Evolutionary conservation across 92 coral and sea anemone species (phyloP).

Genomic region (Parazoanthus darwini): DNA sequence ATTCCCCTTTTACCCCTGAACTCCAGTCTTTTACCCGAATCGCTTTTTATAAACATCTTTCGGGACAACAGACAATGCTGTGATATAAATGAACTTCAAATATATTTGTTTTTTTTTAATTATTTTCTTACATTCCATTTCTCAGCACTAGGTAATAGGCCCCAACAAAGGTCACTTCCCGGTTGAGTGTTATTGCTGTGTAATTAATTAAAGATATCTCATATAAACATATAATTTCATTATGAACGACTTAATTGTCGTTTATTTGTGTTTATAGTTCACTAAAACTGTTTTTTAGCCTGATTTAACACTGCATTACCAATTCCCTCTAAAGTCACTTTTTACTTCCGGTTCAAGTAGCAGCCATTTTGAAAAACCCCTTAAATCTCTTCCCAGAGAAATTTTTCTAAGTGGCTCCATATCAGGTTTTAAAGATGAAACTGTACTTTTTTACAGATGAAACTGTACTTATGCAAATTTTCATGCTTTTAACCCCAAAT

Average conservation of each 20-base stretch:
- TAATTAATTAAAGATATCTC: neutral
- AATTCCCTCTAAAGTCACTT: neutral
- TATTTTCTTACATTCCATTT: neutral
- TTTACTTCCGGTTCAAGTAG: slow-evolving; percentile 9
- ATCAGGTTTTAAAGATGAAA: neutral
- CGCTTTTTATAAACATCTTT: neutral
- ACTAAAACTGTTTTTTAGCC: neutral
- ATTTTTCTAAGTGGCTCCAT: no score
- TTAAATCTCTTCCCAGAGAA: neutral
- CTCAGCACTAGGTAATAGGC: neutral
- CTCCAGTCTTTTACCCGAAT: neutral
- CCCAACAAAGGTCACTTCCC: neutral
- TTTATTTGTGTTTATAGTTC: slow-evolving; percentile 3
- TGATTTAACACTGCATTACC: neutral
- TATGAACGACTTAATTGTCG: neutral
- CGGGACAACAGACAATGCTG: neutral
- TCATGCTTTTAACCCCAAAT: neutral
- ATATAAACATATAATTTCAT: neutral
- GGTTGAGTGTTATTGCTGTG: neutral
- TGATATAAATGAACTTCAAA: neutral
- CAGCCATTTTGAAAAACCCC: neutral
- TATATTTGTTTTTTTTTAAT: neutral
- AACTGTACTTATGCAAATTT: slow-evolving; percentile 3
- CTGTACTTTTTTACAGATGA: no score
- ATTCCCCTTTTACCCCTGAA: neutral